Evolutionary conservation across 2,888 invertebrate species (phyloP), one percentile per base, ranked within the genome.

Genomic region (Drosophila neonasuta): DNA sequence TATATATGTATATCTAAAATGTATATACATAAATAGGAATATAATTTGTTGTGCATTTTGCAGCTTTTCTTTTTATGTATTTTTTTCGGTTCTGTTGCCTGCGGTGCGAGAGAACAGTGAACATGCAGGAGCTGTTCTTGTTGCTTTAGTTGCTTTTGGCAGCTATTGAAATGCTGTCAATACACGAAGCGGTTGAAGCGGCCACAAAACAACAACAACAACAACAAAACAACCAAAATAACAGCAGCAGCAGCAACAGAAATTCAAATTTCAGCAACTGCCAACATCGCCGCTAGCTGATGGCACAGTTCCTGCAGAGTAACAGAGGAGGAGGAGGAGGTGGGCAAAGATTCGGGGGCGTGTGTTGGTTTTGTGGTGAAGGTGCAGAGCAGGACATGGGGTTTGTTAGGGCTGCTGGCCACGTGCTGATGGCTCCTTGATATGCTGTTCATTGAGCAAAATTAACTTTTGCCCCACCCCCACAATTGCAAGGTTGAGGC

Each of bases 391-490:
- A 52, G 34, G 29, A 13, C 42, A 29, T 39, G 20, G 42, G 20
- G 44, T 9, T 29, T 29, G 41, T 15, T 55, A 42, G 10, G 50
- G 29, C 73, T 60, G 50, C 36, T 67, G 67, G 81, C 77, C 68
- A 78, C 67, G 77, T 73, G 68, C 74, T 81, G 78, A 82, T 79
- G 85, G 68, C 67, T 67, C 67, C 78, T 71, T 77, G 85, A 86
- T 82, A 79, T 66, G 79, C 74, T 86, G 79, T 84, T 83, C 85
- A 83, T 84, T 81, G 86, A 65, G 68, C 82, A 81, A 86, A 83
- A 86, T 83, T 83, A 84, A 84, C 82, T 86, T 77, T 81, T 36
- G 42, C 42, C 49, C 9, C 20, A 20, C 46, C 46, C 36, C 6
- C 36, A 2, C 36, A 56, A 68, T 44, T 30, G 41, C 45, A 62